Evolutionary conservation across 1,140 invertebrate genomes (phyloP).

Genomic region (Micrasema longulum): DNA sequence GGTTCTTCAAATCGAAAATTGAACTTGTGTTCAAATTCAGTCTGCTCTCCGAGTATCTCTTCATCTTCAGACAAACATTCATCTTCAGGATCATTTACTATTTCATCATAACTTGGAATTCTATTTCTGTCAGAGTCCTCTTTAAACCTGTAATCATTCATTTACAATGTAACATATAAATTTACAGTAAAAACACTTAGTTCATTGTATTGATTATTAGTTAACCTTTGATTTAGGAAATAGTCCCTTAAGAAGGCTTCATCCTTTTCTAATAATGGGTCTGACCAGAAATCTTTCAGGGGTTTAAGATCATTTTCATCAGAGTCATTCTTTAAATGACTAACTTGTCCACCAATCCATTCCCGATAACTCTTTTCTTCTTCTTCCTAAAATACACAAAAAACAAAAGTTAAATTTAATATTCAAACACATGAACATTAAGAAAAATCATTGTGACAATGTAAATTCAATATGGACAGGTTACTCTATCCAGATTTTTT

Average conservation of each 20-base stretch:
- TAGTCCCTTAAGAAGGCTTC: slow-evolving; percentile 95
- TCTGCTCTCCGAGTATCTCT: slow-evolving; percentile 81
- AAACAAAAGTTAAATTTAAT: too few species aligned
- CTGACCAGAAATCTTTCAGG: slow-evolving; percentile 87
- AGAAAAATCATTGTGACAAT: too few species aligned
- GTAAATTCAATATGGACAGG: too few species aligned
- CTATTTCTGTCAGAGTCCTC: slow-evolving; percentile 72
- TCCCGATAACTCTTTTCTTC: slow-evolving; percentile 78
- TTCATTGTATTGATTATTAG: neutral
- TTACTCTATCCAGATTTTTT: too few species aligned
- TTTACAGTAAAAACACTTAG: neutral
- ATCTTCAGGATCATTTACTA: slow-evolving; percentile 74
- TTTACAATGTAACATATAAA: too few species aligned
- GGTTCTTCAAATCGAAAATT: slow-evolving; percentile 98
- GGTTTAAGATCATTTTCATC: slow-evolving; percentile 76
- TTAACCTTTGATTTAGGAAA: slow-evolving; percentile 87
- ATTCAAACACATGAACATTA: too few species aligned
- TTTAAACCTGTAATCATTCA: slow-evolving; percentile 66
- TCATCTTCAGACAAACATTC: slow-evolving; percentile 87
- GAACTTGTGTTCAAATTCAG: slow-evolving; percentile 94
- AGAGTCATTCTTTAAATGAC: slow-evolving; percentile 73
- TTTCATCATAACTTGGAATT: slow-evolving; percentile 78
- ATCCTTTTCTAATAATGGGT: slow-evolving; percentile 81
- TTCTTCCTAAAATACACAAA: slow-evolving; percentile 59
- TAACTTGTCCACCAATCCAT: slow-evolving; percentile 85